Conservation (phyloP, 1,140 invertebrate genomes). For the Galleria mellonella region DNA sequence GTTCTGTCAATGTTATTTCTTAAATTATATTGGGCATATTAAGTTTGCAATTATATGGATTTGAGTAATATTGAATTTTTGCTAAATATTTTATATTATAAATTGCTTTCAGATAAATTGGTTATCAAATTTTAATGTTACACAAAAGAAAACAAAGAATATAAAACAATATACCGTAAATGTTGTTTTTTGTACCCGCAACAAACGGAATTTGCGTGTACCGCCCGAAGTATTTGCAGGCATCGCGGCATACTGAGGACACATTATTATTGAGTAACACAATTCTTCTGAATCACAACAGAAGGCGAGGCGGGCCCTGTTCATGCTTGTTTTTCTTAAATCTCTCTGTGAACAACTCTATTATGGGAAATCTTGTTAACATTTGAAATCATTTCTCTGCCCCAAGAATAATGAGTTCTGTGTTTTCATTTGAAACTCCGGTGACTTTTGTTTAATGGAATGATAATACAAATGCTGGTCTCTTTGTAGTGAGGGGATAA, state of each 20-base stretch:
- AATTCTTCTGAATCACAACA: conserved; percentile 37
- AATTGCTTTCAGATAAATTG: too few relatives aligned
- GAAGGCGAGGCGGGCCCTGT: conserved; percentile 19
- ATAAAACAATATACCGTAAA: too few relatives aligned
- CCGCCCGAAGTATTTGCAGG: conserved; percentile 13
- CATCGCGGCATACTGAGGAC: conserved; percentile 8
- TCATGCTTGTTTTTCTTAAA: conserved; percentile 70
- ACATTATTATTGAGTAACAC: conserved; percentile 38
- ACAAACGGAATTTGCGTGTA: conserved; percentile 8
- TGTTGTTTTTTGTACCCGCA: too few relatives aligned
- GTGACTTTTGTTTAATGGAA: conserved; percentile 74
- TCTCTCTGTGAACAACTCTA: conserved; percentile 65
- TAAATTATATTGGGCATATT: too few relatives aligned
- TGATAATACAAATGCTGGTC: conserved; percentile 69
- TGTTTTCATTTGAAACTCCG: conserved; percentile 68
- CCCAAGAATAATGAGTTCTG: conserved; percentile 68
- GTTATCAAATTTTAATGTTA: too few relatives aligned
- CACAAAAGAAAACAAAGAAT: too few relatives aligned
- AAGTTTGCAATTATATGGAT: too few relatives aligned
- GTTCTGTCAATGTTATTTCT: too few relatives aligned
- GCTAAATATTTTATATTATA: too few relatives aligned
- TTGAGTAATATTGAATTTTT: too few relatives aligned
- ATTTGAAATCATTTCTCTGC: conserved; percentile 69
- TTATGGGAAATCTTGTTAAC: conserved; percentile 71
- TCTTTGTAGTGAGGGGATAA: conserved; percentile 60